Base-by-base conservation (phyloP, 1,140 invertebrate species). In the Limonius californicus region DNA sequence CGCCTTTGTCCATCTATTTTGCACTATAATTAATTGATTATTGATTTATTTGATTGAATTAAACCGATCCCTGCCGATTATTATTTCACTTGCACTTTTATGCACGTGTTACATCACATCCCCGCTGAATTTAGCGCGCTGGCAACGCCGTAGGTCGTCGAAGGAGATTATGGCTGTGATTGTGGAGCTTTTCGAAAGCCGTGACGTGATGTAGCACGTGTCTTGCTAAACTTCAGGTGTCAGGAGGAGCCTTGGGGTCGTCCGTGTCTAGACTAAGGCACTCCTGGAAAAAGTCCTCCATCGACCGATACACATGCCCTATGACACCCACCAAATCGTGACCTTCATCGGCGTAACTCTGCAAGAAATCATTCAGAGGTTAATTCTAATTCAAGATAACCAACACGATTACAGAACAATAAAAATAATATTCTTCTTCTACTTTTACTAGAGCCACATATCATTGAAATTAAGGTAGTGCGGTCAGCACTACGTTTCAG, bases 291-390 rank as follows among this genome's bases (percentile, higher is more conserved):
- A 85, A 91, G 78, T 90, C 87, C 80, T 92, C 89, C 89, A 92
- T 91, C 61, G 89, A 91, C 66, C 85, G 83, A 77, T 92, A 92
- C 62, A 89, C 87, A 79, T 92, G 90, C 76, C 90, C 88, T 66
- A 90, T 81, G 53, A 91, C 89, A 50, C 89, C 89, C 62, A 80
- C 79, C 56, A 92, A 77, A 63, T 87, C 83, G 73, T 91, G 89
- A 66, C 88, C 89, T 81, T 92, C 89, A 74, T 92, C 87, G 59
- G 89, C 89, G 74, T 92, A 92, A 68, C 87, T 89, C 89, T 92
- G 77, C 35, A 81, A 80, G 23, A 27, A 27, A 27, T 3, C 23
- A 27, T 27, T 27, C 9, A 27, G n/a, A n/a, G n/a, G n/a, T n/a
- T n/a, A n/a, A n/a, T n/a, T n/a, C n/a, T n/a, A n/a, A n/a, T n/a